These are phyloP conservation scores for Tachycineta bicolor DNA, from an alignment of 2,113 vertebrate species.

Conservation along the genomic window DNA sequence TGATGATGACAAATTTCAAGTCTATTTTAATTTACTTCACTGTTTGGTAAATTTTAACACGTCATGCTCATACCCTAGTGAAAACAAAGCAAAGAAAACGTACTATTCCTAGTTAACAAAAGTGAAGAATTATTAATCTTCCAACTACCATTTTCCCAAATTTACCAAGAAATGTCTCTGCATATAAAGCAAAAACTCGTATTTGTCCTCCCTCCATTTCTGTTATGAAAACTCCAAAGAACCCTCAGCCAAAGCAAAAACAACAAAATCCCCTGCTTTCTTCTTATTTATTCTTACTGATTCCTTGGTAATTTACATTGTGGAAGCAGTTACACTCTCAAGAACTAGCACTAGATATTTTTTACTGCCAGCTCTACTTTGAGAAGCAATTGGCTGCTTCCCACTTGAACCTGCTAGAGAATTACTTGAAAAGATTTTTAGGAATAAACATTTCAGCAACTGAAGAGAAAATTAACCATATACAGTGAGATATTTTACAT, in stretches of 20 bases:
- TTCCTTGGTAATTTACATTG: background rate
- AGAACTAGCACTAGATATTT: background rate
- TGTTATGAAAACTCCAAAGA: background rate
- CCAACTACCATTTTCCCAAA: background rate
- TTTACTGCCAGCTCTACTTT: background rate
- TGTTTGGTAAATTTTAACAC: background rate
- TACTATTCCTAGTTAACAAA: background rate
- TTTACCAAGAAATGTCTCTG: background rate
- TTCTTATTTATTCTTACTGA: background rate
- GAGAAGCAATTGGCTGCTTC: background rate
- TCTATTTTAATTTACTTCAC: background rate
- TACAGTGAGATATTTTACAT: background rate
- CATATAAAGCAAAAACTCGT: background rate
- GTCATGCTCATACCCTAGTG: background rate
- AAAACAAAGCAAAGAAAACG: background rate
- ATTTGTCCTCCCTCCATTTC: background rate
- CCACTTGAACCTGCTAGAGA: background rate
- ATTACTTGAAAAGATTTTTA: background rate
- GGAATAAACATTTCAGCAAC: background rate
- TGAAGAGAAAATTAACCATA: background rate
- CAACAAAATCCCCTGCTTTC: accelerated
- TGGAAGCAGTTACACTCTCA: background rate
- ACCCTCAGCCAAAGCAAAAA: background rate
- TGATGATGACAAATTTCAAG: background rate
- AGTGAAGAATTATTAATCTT: background rate